Base-by-base conservation (phyloP, 1,140 invertebrate species). In the Sycophila sp. region DNA sequence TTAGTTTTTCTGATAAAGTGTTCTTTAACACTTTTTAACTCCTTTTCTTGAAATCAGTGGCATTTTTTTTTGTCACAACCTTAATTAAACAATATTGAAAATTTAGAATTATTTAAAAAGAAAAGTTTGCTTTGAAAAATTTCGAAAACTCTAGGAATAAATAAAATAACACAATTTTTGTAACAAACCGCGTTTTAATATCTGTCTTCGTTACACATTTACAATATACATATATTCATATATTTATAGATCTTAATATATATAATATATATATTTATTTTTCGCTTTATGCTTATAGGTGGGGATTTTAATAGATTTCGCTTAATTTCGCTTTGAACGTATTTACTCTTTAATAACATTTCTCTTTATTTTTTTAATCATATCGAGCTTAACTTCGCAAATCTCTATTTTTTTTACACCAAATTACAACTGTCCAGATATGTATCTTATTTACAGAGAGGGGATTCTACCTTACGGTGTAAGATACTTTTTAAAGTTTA, bases 161-260 rank as follows among this genome's bases (percentile, higher is more conserved):
- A 32, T 67, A 34, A 67, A 42, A 45, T 53, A 62, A 63, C n/a
- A 17, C 26, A 13, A 28, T 51, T 66, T 76, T 80, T 80, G 80
- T 84, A 84, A 84, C 83, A 84, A 84, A 84, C 78, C 78, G 76
- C 80, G 77, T 74, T 84, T 84, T 82, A 84, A 81, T 83, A 76
- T 77, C 77, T 81, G 79, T 83, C 73, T 77, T 84, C 74, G 78
- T 81, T 84, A 80, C 77, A 83, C 81, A 83, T 84, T 83, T 83
- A 83, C 80, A 83, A 83, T 81, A 82, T 83, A 84, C 76, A 80
- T 82, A 83, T 82, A 82, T 83, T 78, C 77, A 81, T 83, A 83
- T 81, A 80, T 79, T 74, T 78, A 78, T 80, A 79, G 70, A 73
- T 76, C 77, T 81, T 77, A 78, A 79, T 80, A 80, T 78, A 78